phyloP scores from a whole-genome alignment of 2,888 invertebrate genomes.

The Parthenolecanium corni region DNA sequence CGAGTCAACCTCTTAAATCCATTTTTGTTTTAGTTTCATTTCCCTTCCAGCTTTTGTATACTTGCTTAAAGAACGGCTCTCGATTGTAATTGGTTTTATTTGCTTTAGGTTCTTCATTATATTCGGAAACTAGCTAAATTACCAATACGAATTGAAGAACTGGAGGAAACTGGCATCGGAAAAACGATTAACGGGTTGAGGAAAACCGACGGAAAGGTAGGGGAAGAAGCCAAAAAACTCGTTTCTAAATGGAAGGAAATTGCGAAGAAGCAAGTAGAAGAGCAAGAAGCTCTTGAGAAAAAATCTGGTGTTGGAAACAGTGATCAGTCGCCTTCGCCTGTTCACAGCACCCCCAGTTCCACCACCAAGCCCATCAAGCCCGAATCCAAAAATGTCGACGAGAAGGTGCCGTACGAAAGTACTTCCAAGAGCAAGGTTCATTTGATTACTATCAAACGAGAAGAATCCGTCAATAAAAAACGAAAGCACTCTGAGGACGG shows the following conservation, averaged over 20 bases:
- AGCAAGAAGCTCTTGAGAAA: slow-evolving; percentile 29
- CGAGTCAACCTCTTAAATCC: too few relatives aligned
- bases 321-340: neutral
- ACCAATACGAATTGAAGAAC: slow-evolving; percentile 65
- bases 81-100: too few relatives aligned
- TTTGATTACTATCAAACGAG: neutral
- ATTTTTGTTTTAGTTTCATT: too few relatives aligned
- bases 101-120: slow-evolving; percentile 58
- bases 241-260: slow-evolving; percentile 85
- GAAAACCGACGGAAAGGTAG: slow-evolving; percentile 68
- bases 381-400: neutral
- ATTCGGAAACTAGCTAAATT: slow-evolving; percentile 61
- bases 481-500: slow-evolving; percentile 33
- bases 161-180: slow-evolving; percentile 81
- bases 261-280: slow-evolving; percentile 59
- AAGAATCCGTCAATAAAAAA: neutral
- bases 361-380: neutral
- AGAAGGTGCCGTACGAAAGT: neutral
- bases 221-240: slow-evolving; percentile 65
- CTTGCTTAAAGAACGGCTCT: too few relatives aligned
- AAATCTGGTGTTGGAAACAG: slow-evolving; percentile 27
- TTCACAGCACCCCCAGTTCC: neutral
- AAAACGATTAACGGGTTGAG: slow-evolving; percentile 76
- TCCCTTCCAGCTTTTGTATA: too few relatives aligned
- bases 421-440: neutral